These are phyloP conservation scores for Agapetus fuscipes DNA, from an alignment of 2,888 invertebrate genomes.

Conservation along the genomic window DNA sequence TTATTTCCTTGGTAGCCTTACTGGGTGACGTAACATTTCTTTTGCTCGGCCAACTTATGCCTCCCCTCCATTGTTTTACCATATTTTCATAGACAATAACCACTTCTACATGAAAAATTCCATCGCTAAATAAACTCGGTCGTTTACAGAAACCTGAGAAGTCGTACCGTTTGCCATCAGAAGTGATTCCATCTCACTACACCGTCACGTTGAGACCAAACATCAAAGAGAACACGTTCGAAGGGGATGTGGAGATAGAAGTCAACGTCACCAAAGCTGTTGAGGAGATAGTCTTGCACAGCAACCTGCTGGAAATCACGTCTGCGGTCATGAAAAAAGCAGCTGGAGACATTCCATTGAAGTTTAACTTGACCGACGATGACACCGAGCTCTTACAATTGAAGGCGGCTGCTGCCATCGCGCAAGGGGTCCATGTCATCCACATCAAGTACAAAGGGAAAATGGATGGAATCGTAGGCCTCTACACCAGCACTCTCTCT, in stretches of 20 bases:
- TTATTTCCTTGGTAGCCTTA: too few relatives aligned
- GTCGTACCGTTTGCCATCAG: constrained; percentile 47
- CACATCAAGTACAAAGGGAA: constrained; percentile 41
- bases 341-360: constrained; percentile 22
- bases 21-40: too few relatives aligned
- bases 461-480: constrained; percentile 44
- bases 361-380: constrained; percentile 23
- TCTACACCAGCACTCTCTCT: constrained; percentile 46
- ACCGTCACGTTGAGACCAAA: constrained; percentile 58
- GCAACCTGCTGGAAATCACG: constrained; percentile 46
- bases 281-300: constrained; percentile 48
- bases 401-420: constrained; percentile 28
- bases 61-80: too few relatives aligned
- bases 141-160: too few relatives aligned
- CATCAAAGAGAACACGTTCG: constrained; percentile 41
- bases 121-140: too few relatives aligned
- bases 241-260: constrained; percentile 45
- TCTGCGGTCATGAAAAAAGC: constrained; percentile 21
- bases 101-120: too few relatives aligned
- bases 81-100: too few relatives aligned
- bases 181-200: constrained; percentile 54
- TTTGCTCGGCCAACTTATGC: too few relatives aligned
- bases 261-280: constrained; percentile 36
- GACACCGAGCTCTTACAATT: constrained; percentile 35
- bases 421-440: constrained; percentile 31